Evolutionary conservation across 2,797 vertebrate species (phyloP).

Genomic region (Megalops cyprinoides): DNA sequence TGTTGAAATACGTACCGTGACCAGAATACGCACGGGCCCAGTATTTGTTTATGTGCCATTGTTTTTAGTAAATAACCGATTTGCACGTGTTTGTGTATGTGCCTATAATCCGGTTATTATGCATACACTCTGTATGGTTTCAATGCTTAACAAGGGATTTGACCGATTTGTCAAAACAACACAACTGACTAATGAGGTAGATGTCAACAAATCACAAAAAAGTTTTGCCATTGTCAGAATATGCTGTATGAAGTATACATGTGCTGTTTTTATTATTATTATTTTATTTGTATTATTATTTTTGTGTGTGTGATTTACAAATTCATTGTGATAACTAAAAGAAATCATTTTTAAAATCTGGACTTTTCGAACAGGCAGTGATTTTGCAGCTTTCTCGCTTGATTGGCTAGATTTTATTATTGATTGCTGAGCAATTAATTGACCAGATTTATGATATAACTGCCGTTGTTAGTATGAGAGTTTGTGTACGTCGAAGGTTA

Average conservation of each 20-base stretch:
- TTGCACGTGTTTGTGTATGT: not conserved
- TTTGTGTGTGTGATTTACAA: too few species aligned
- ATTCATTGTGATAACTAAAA: too few species aligned
- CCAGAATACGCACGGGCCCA: not conserved
- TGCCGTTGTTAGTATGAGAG: not conserved
- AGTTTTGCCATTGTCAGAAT: not conserved
- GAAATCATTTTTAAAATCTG: too few species aligned
- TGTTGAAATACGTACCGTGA: not conserved
- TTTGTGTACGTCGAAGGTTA: not conserved
- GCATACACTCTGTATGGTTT: not conserved
- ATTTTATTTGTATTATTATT: not conserved
- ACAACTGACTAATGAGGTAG: not conserved
- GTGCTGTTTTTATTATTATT: not conserved
- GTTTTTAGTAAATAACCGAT: not conserved
- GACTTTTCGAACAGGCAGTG: too few species aligned
- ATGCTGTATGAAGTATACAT: not conserved
- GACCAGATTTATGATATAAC: not conserved
- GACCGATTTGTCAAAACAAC: not conserved
- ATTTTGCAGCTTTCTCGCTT: not conserved
- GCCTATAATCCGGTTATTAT: not conserved
- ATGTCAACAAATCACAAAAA: slow-evolving; percentile 2
- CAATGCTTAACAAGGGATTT: slow-evolving; percentile 4
- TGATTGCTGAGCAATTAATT: not conserved
- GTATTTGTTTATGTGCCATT: not conserved
- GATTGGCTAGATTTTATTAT: not conserved